These are phyloP conservation scores for Coreoperca whiteheadi DNA, from an alignment of 2,113 vertebrate species.

Conservation along the genomic window DNA sequence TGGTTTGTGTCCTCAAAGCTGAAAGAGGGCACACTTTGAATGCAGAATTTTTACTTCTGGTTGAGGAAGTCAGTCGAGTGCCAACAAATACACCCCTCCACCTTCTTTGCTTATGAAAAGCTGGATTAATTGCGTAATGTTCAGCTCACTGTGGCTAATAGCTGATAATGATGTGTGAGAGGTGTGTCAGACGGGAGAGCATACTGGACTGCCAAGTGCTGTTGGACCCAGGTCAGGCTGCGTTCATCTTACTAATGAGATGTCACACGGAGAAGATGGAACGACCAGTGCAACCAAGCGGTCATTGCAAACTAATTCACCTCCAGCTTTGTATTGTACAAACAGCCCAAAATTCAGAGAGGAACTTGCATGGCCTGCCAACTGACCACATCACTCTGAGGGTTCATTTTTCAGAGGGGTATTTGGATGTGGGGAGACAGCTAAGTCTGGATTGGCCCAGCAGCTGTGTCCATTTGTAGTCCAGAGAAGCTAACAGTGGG, in stretches of 20 bases:
- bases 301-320: constrained; percentile 77
- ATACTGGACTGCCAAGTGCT: constrained; percentile 77
- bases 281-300: constrained; percentile 70
- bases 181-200: constrained; percentile 76
- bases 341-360: constrained; percentile 72
- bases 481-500: constrained; percentile 37
- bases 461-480: constrained; percentile 52
- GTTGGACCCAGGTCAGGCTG: constrained; percentile 79
- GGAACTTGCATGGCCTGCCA: constrained; percentile 69
- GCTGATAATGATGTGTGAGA: constrained; percentile 85
- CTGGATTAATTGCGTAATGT: constrained; percentile 79
- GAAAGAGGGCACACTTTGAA: background rate
- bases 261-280: constrained; percentile 80
- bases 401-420: constrained; percentile 77
- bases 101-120: constrained; percentile 72
- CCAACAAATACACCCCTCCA: constrained; percentile 25
- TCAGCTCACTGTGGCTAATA: constrained; percentile 81
- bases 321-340: constrained; percentile 67
- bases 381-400: constrained; percentile 76
- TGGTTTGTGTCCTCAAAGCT: background rate
- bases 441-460: constrained; percentile 51
- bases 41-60: constrained; percentile 13
- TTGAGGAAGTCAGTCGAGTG: background rate
- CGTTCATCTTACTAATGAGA: constrained; percentile 85
- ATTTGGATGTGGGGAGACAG: constrained; percentile 62